A percentile compares a stretch with the other conserved stretches of the same genome.
Conservation (phyloP, 2,113 vertebrate species). For the Trachemys scripta region DNA sequence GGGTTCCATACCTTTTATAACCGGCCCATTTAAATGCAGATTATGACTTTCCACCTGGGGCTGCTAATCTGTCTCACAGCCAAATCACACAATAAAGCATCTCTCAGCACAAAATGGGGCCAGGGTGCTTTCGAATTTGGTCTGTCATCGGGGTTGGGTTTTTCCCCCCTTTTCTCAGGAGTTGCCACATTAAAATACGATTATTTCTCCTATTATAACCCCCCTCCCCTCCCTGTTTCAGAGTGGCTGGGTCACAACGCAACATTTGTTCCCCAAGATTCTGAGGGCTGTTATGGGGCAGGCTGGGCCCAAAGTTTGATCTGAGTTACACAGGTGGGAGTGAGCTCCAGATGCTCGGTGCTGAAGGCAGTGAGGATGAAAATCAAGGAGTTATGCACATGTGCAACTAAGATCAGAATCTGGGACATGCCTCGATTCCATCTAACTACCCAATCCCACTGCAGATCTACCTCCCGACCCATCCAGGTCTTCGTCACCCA, state of each 20-base stretch:
- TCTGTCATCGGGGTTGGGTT: neutral
- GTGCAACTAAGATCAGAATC: neutral
- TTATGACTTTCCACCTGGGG: conserved; percentile 74
- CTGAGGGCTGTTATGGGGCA: neutral
- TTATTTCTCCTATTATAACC: conserved; percentile 32
- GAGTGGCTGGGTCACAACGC: neutral
- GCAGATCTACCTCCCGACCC: neutral
- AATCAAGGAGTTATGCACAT: neutral
- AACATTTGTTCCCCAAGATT: neutral
- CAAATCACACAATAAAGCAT: conserved; percentile 63
- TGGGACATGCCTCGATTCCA: neutral
- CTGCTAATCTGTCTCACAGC: conserved; percentile 73
- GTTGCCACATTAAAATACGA: neutral
- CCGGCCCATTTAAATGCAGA: conserved; percentile 62
- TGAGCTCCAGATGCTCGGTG: neutral
- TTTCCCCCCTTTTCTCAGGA: conserved; percentile 48
- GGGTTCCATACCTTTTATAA: conserved; percentile 65
- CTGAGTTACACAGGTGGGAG: neutral
- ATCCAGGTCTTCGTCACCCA: neutral
- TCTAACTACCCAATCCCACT: neutral
- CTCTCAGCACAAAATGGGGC: conserved; percentile 42
- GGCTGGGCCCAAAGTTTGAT: neutral
- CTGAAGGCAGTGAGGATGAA: neutral
- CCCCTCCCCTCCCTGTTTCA: neutral
- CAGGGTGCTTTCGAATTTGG: conserved; percentile 4